These are phyloP conservation scores for Melanargia galathea DNA, from an alignment of 2,888 invertebrate species.

Conservation along the genomic window DNA sequence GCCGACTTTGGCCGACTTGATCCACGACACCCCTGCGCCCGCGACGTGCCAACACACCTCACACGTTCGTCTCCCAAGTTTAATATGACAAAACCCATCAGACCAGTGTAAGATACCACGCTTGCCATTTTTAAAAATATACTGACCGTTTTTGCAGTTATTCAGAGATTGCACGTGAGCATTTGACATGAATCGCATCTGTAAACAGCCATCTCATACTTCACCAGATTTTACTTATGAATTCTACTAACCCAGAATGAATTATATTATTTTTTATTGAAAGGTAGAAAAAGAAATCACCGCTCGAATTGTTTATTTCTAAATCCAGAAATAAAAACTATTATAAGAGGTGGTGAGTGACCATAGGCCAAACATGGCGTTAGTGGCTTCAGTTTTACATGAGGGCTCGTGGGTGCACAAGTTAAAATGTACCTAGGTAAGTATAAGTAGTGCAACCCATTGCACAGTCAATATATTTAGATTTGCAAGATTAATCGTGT, in stretches of 20 bases:
- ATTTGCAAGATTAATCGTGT: too few relatives aligned
- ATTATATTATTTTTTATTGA: not conserved
- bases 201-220: conserved; percentile 11
- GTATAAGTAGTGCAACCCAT: too few relatives aligned
- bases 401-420: too few relatives aligned
- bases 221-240: conserved; percentile 8
- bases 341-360: too few relatives aligned
- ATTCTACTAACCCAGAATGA: conserved; percentile 11
- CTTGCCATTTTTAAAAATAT: conserved; percentile 31
- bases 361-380: too few relatives aligned
- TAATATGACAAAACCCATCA: conserved; percentile 38
- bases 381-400: too few relatives aligned
- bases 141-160: conserved; percentile 25
- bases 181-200: conserved; percentile 24
- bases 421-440: too few relatives aligned
- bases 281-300: not conserved
- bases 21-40: conserved; percentile 55
- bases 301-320: not conserved
- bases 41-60: conserved; percentile 40
- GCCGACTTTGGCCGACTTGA: conserved; percentile 78
- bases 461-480: too few relatives aligned
- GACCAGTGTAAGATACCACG: conserved; percentile 32
- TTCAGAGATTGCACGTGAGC: conserved; percentile 26
- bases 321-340: too few relatives aligned
- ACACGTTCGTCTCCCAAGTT: conserved; percentile 36